phyloP scores from a whole-genome alignment of 2,113 vertebrate genomes.

The Myodes glareolus region DNA sequence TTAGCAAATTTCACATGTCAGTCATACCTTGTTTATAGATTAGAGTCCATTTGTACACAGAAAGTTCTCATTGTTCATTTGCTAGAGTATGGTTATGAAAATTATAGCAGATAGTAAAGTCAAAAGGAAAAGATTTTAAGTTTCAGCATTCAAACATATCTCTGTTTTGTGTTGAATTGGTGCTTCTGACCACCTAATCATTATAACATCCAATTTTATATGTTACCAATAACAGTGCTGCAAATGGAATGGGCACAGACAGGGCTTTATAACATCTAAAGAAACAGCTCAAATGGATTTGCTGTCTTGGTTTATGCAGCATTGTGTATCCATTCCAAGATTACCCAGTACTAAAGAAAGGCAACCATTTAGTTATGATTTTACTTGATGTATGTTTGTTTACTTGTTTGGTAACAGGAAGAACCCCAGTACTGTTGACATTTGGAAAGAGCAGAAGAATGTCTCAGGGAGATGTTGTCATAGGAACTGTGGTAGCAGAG shows the following conservation, averaged over 20 bases:
- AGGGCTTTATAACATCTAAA: constrained; percentile 1
- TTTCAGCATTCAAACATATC: neutral
- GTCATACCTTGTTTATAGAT: neutral
- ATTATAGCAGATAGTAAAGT: neutral
- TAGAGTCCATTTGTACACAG: neutral
- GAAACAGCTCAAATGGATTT: constrained; percentile 29
- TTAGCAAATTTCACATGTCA: neutral
- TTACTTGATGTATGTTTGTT: neutral
- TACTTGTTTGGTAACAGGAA: constrained; percentile 38
- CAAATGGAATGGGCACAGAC: neutral
- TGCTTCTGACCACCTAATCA: neutral
- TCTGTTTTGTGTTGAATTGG: constrained; percentile 5
- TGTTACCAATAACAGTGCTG: constrained; percentile 17
- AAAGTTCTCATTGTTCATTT: constrained; percentile 33
- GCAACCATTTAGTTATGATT: neutral
- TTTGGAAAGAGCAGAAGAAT: constrained; percentile 45
- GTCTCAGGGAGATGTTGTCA: constrained; percentile 62
- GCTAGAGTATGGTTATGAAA: neutral
- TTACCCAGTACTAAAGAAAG: neutral
- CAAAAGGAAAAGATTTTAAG: constrained; percentile 5
- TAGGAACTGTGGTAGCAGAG: constrained; percentile 57
- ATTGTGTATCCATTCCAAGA: constrained; percentile 10
- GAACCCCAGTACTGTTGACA: constrained; percentile 28
- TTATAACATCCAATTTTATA: neutral
- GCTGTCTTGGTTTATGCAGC: neutral